phyloP scores from a whole-genome alignment of 1,140 invertebrate species.

The Cryptotermes secundus region DNA sequence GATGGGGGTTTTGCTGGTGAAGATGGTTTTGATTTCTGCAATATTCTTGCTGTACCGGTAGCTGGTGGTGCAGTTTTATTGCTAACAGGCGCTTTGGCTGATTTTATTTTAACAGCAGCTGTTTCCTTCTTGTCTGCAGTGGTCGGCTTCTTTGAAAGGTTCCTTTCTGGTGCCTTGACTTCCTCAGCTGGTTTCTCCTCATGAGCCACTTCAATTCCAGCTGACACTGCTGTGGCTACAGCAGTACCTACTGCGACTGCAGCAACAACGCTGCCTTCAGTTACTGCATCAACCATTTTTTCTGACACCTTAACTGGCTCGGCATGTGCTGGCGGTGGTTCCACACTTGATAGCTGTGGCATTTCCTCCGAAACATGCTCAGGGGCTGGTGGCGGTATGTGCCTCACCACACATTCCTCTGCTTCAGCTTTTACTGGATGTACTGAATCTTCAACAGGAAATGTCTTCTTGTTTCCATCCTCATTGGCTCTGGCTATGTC shows the following conservation, averaged over 20 bases:
- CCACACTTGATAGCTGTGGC: too few species aligned
- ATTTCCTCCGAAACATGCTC: not conserved
- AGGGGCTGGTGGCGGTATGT: not conserved
- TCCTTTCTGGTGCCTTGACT: constrained; percentile 36
- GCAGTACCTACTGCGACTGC: constrained; percentile 11
- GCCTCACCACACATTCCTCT: not conserved
- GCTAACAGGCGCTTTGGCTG: constrained; percentile 42
- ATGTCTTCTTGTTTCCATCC: too few species aligned
- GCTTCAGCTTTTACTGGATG: too few species aligned
- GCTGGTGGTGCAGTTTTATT: not conserved
- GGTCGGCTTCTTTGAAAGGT: constrained; percentile 36
- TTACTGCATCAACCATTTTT: not conserved
- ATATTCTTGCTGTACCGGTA: constrained; percentile 31
- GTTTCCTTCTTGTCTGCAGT: constrained; percentile 40
- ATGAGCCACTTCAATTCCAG: constrained; percentile 40
- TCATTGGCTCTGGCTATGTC: too few species aligned
- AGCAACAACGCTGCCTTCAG: not conserved
- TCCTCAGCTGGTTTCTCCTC: constrained; percentile 37
- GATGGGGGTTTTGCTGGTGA: constrained; percentile 38
- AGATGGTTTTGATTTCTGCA: constrained; percentile 30
- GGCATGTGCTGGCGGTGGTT: not conserved
- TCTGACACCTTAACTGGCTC: not conserved
- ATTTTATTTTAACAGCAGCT: constrained; percentile 30
- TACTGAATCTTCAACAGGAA: too few species aligned
- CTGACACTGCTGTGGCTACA: constrained; percentile 41